Base-by-base conservation (phyloP, 2,888 invertebrate genomes). In the Sclerodermus sp. region DNA sequence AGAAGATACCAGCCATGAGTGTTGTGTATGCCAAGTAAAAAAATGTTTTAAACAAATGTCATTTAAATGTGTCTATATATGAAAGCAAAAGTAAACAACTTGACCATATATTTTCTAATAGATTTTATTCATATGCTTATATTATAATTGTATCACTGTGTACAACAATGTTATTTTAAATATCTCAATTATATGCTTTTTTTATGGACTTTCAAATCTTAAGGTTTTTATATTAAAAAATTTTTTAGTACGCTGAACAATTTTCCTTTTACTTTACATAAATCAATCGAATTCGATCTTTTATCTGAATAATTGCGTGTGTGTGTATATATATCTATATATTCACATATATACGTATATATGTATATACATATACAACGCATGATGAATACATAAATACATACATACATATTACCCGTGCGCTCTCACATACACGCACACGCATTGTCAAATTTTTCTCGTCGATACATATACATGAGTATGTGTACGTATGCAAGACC, bases 41-140 rank as follows among this genome's bases (percentile, higher is more conserved):
- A 55, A 45, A 51, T 32, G 18, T 50, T 48, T 18, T 36, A 12
- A 41, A 47, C 10, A 29, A 36, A 17, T n/a, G n/a, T 18, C 14
- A 37, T 47, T 34, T 23, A 53, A 23, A 40, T 40, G 30, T 54
- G n/a, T n/a, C n/a, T 41, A 42, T 51, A 37, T 14, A 29, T 47
- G 56, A 39, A 63, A 56, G 61, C 59, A 55, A 63, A 60, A 57
- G 53, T 49, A 66, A 70, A 72, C 67, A 67, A 70, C 66, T 66
- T 65, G 58, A 62, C 57, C 64, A 57, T 65, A 57, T 71, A 72
- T 77, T 77, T 77, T 77, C 76, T 75, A 77, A 77, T 77, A 77
- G 75, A 76, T 77, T 77, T 77, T 77, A 77, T 77, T 77, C 75
- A 76, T 76, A 76, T 77, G 74, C 77, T 77, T 77, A 77, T 77